Base-by-base conservation (phyloP, 2,113 vertebrate species). In the Arothron firmamentum region DNA sequence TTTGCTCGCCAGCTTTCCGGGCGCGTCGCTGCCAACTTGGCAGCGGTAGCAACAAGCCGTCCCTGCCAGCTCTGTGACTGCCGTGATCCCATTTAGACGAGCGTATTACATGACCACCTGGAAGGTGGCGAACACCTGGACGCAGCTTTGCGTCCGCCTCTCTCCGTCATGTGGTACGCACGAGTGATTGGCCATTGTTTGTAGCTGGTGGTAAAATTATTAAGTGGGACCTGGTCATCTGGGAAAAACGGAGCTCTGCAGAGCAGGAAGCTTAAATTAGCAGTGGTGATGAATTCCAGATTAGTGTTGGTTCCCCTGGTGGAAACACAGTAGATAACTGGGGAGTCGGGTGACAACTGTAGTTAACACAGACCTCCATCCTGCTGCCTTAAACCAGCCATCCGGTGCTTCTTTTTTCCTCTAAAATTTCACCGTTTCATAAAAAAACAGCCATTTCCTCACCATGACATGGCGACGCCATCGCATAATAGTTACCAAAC, bases 91-190 rank as follows among this genome's bases (percentile, higher is more conserved):
- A 70, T 79, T 79, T 80, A 76, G 74, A 78, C 76, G 38, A 72
- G 81, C 77, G 87, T 83, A 84, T 88, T 86, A 88, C 86, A 87
- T 34, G 75, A 72, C 85, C 85, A 87, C 88, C 88, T 86, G 86
- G 80, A 85, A 78, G 69, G 75, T 79, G 70, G 48, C 49, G 74
- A 83, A 79, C 85, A 88, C 87, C 87, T 86, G 87, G 83, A 65
- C 77, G 28, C 56, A 70, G 85, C 80, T 88, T 86, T 82, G 72
- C 8, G 58, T 46, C 12, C 16, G 15, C 62, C 55, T 69, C 17
- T 34, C 50, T 7, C 66, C 54, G 46, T 54, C 42, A 63, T 59
- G 64, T 14, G 66, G 67, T 57, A 25, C 50, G 56, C 48, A 62
- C 41, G 55, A 77, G 50, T 72, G 72, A 82, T 84, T 70, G 71